Base-by-base conservation (phyloP, 2,113 vertebrate species). In the Cygnus buccinator region DNA sequence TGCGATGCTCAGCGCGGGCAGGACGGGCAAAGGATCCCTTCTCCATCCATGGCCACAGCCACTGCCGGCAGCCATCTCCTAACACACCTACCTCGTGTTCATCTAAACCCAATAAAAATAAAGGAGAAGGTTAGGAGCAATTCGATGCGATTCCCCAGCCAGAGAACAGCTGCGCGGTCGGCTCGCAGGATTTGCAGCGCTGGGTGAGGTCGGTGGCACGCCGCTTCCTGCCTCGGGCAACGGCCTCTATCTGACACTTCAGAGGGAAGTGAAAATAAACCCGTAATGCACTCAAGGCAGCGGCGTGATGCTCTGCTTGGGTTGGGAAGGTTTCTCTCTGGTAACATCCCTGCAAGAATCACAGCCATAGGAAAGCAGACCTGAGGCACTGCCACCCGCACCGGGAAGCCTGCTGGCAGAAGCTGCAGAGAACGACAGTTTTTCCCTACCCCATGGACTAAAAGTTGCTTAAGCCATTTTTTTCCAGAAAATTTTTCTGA, bases 1-100 rank as follows among this genome's bases (percentile, higher is more conserved):
- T 29, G 20, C 1, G 0, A 1, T 2, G 8, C 23, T 33, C 0
- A 1, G 39, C 9, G 18, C 11, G 35, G 59, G 46, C 21, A 70
- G 58, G n/a, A 46, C 23, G 15, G 15, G 43, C 0, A 0, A 61
- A 73, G 21, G 12, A 7, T 4, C 31, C 46, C 44, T 61, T 71
- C 39, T 33, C 28, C 29, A 31, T 41, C 16, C 13, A 23, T 5
- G 3, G 26, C 6, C n/a, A 19, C 62, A 7, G 16, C 62, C 62
- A 39, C 31, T 57, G 31, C 29, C 58, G 50, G n/a, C 54, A 84
- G 80, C 62, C 78, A 2, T 0, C 5, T 66, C 48, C 83, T 70
- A 44, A 73, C 86, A 81, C 57, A 83, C 70, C 75, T 88, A 44
- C 75, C 75, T 73, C 37, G 31, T 58, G 74, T 68, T 90, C 86